Evolutionary conservation across 2,888 invertebrate species (phyloP).

Genomic region (Leptinotarsa tumamoca): DNA sequence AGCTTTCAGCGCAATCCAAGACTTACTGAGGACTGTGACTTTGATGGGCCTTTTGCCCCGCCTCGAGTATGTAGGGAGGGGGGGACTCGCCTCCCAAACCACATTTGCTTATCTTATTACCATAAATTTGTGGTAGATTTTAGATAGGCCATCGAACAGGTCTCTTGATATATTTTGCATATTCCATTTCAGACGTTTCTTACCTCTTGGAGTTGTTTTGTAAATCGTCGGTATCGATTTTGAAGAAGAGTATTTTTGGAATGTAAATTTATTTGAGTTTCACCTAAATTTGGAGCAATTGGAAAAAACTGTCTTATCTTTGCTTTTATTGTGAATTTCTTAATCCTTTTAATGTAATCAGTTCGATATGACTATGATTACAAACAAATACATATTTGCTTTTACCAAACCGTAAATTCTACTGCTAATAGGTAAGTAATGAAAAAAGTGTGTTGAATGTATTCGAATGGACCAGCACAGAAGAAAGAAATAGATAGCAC

Average conservation of each 20-base stretch:
- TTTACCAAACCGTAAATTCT: too few species aligned
- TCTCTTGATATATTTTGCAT: conserved; percentile 57
- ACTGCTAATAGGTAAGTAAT: too few species aligned
- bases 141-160: conserved; percentile 57
- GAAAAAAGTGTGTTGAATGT: too few species aligned
- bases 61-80: conserved; percentile 53
- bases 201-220: conserved; percentile 42
- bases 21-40: conserved; percentile 57
- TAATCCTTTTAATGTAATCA: too few species aligned
- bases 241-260: conserved; percentile 7
- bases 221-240: conserved; percentile 13
- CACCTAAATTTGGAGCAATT: too few species aligned
- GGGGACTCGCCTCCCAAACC: conserved; percentile 57
- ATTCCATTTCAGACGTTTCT: conserved; percentile 47
- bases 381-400: too few species aligned
- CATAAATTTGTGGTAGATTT: conserved; percentile 63
- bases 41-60: conserved; percentile 53
- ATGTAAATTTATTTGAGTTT: not conserved
- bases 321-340: too few species aligned
- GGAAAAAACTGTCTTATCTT: too few species aligned
- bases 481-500: too few species aligned
- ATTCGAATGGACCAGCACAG: too few species aligned
- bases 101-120: conserved; percentile 62
- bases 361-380: too few species aligned
- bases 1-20: conserved; percentile 47